phyloP scores from a whole-genome alignment of 2,888 invertebrate species.

The Eupithecia abbreviata region DNA sequence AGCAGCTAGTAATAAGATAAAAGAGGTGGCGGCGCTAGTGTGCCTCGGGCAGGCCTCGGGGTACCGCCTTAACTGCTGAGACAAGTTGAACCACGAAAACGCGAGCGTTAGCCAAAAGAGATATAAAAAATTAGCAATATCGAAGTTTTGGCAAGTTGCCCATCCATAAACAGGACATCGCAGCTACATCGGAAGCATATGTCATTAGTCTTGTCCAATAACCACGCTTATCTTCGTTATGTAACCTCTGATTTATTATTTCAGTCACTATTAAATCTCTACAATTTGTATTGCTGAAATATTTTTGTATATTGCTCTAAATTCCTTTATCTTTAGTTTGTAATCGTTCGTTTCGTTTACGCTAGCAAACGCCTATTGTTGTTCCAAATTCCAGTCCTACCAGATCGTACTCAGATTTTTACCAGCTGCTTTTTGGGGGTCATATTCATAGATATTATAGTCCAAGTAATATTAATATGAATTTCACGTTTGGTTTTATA shows the following conservation, averaged over 20 bases:
- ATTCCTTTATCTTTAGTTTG: slow-evolving; percentile 23
- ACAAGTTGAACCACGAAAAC: not conserved
- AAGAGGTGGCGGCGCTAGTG: too few species aligned
- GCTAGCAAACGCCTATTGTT: slow-evolving; percentile 40
- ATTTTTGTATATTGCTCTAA: slow-evolving; percentile 30
- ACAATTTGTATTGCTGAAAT: slow-evolving; percentile 33
- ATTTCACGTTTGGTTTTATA: slow-evolving; percentile 44
- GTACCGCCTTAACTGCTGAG: not conserved
- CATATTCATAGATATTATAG: not conserved
- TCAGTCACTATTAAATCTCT: slow-evolving; percentile 23
- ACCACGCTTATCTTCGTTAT: slow-evolving; percentile 39
- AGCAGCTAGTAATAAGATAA: too few species aligned
- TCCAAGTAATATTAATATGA: slow-evolving; percentile 17
- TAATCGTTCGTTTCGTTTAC: slow-evolving; percentile 35
- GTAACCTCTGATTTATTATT: slow-evolving; percentile 36
- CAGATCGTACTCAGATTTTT: slow-evolving; percentile 45
- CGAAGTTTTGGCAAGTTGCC: slow-evolving; percentile 41
- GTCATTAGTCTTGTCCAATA: slow-evolving; percentile 47
- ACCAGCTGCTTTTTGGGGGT: slow-evolving; percentile 33
- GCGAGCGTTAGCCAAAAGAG: not conserved
- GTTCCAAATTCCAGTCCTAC: slow-evolving; percentile 38
- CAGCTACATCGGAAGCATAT: slow-evolving; percentile 54
- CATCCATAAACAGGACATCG: slow-evolving; percentile 43
- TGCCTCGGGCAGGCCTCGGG: too few species aligned
- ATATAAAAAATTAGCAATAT: slow-evolving; percentile 2